A percentile compares a stretch with the other conserved stretches of the same genome.
Conservation (phyloP, 2,888 invertebrate genomes). For the Silvanus unidentatus region DNA sequence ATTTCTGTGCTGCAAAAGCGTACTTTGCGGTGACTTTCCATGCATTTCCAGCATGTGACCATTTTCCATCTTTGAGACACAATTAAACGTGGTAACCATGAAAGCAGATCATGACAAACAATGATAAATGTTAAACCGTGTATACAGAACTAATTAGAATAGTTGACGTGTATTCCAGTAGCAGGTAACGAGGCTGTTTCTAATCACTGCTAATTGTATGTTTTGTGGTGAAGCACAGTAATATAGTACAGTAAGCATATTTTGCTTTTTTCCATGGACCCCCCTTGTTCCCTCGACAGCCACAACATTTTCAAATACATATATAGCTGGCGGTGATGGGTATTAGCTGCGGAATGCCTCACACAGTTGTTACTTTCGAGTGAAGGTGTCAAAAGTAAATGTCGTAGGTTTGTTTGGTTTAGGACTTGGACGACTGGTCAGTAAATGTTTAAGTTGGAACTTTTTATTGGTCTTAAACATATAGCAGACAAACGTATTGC, state of each 20-base stretch:
- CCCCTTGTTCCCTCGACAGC: constrained; percentile 3
- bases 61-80: neutral
- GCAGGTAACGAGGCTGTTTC: constrained; percentile 42
- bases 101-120: constrained; percentile 32
- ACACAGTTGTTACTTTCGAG: constrained; percentile 45
- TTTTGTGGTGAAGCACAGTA: constrained; percentile 26
- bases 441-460: constrained; percentile 20
- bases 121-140: constrained; percentile 37
- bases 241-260: constrained; percentile 4
- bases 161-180: constrained; percentile 46
- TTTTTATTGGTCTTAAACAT: constrained; percentile 1
- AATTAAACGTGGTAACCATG: constrained; percentile 15
- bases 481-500: neutral
- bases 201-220: constrained; percentile 45
- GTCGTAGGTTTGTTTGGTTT: constrained; percentile 37
- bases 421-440: constrained; percentile 21
- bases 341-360: constrained; percentile 39
- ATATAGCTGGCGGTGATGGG: constrained; percentile 5
- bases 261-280: neutral
- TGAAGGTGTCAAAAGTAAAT: constrained; percentile 46
- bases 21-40: too few species aligned
- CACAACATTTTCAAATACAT: neutral
- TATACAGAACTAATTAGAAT: constrained; percentile 43
- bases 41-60: neutral
- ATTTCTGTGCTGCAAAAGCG: too few species aligned